Evolutionary conservation across 2,888 invertebrate genomes (phyloP), one percentile per base, ranked within the genome.

Genomic region (Mythimna vitellina): DNA sequence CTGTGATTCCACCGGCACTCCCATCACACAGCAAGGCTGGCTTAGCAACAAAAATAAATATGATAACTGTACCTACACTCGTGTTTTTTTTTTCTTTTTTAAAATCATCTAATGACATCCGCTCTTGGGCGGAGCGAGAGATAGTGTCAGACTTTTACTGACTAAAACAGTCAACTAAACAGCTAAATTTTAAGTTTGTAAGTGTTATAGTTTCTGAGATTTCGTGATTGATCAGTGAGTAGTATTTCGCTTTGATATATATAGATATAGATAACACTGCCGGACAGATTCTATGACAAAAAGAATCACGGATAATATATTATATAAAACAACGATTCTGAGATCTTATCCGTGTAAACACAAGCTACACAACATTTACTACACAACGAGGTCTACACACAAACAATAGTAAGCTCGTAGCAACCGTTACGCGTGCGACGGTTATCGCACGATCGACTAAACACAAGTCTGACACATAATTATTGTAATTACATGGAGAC

Each of bases 391-490:
- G 17, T 12, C 32, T 32, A 10, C 57, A 61, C 7, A n/a, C n/a
- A 46, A 60, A 54, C 25, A 66, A 73, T 29, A 63, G 25, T 54
- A 25, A 20, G 9, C 29, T 53, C 51, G 22, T 79, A 46, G 62
- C 65, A 66, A 66, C 53, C 38, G 7, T n/a, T 32, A 35, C 3
- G 20, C 29, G 32, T 35, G 25, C 14, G 10, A 17, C 20, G 2
- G 42, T 64, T 80, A 80, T 73, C 76, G 38, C 9, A 3, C 49
- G 25, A 73, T 80, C 74, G 53, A 79, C 80, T 51, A 57, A 79
- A 79, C 80, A 25, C 42, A 17, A 61, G 9, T 3, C 61, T 22
- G 14, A 42, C 42, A 22, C 76, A 46, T 53, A 4, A 61, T 61
- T 76, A 64, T 32, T 64, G 12, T 72, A 60, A 51, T 64, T 32